A percentile compares a stretch with the other conserved stretches of the same genome.
These are phyloP conservation scores for Onthophagus sagittarius DNA, from an alignment of 2,888 invertebrate species.

Conservation along the genomic window DNA sequence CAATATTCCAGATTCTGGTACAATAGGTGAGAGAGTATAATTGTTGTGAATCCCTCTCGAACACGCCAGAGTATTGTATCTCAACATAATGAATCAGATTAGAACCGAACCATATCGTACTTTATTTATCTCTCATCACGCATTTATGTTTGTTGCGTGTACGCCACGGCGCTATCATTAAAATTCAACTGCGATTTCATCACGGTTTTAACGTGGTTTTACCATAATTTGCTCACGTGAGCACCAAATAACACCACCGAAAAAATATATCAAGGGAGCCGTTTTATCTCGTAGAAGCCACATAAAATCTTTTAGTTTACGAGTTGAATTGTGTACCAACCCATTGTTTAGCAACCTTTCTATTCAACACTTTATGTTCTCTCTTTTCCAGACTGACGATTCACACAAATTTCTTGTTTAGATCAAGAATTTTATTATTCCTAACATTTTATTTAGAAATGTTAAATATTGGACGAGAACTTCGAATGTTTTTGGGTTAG, in stretches of 20 bases:
- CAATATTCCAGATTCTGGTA: not conserved
- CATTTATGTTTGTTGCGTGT: not conserved
- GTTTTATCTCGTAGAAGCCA: not conserved
- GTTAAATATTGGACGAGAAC: too few relatives aligned
- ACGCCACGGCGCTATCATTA: not conserved
- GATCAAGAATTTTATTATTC: not conserved
- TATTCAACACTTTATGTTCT: not conserved
- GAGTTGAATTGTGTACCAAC: not conserved
- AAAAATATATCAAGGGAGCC: not conserved
- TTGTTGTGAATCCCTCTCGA: not conserved
- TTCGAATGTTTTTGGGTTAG: too few relatives aligned
- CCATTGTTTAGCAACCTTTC: not conserved
- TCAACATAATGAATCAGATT: not conserved
- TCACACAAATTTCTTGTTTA: not conserved
- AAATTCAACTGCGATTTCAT: not conserved
- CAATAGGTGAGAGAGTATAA: not conserved
- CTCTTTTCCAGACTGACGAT: not conserved
- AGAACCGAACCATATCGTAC: not conserved
- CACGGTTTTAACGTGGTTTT: not conserved
- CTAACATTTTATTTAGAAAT: too few relatives aligned
- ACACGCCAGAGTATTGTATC: not conserved
- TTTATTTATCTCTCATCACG: not conserved
- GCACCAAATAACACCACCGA: not conserved
- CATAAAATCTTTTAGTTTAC: not conserved
- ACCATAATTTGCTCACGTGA: not conserved